Base-by-base conservation (phyloP, 2,113 vertebrate genomes). In the Gymnorhina tibicen region DNA sequence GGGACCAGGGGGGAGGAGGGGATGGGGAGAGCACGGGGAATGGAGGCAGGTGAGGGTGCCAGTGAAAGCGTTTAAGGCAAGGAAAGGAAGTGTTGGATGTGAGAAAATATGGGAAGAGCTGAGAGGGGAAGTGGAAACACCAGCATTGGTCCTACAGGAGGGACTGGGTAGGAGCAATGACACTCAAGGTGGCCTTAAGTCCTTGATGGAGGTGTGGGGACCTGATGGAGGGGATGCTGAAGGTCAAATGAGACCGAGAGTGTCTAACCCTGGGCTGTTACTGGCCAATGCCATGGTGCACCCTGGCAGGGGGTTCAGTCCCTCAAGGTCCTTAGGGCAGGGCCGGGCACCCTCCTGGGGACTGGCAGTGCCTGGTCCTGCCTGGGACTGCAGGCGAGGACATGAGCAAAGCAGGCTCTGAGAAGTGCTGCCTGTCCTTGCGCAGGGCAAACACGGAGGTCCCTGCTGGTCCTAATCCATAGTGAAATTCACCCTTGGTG, bases 401-500 rank as follows among this genome's bases (percentile, higher is more conserved):
- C n/a, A 1, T 5, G 15, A 68, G 32, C 46, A 46, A 35, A 74
- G n/a, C 1, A 16, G n/a, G 30, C 27, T 60, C 42, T 76, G 63
- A 5, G 67, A 8, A 17, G n/a, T 19, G 27, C 6, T 42, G 32
- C 9, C 42, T 33, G 13, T 27, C 24, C 28, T 7, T 26, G 59
- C 12, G 32, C 23, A 49, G 30, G 70, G 13, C 21, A 76, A 50
- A 60, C 22, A 6, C 21, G 11, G 64, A 60, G 63, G 3, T 84
- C 46, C 15, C 39, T 59, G 32, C 32, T 58, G 37, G 9, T 27
- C 7, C 2, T 26, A 32, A 41, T 23, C 16, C 20, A 9, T 2
- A 14, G 4, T 18, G 33, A 73, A 69, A 69, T 16, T 30, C 0
- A 0, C 18, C 30, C 37, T 39, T 0, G 2, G n/a, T 37, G 32